Percentiles rank a stretch among this genome's conserved stretches.
phyloP scores from a whole-genome alignment of 2,113 vertebrate species.

The Macaca fascicularis region T2T-MFA8v1.1 NC_088387.1:49806001-49806500 shows the following conservation, averaged over 20 bases:
- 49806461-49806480: neutral
- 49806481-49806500: neutral
- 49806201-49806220: neutral
- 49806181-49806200: neutral
- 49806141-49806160: neutral
- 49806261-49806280: neutral
- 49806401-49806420: neutral
- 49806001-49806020: conserved; percentile 13
- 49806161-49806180: neutral
- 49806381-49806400: neutral
- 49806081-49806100: neutral
- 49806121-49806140: conserved; percentile 9
- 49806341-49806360: neutral
- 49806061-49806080: neutral
- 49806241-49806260: neutral
- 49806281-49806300: neutral
- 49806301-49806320: neutral
- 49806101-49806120: neutral
- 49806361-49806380: neutral
- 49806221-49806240: neutral
- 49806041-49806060: neutral
- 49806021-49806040: neutral
- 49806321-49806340: neutral
- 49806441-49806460: neutral
- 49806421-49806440: neutral